These are phyloP conservation scores for Apamea sordens DNA, from an alignment of 2,888 invertebrate genomes.

Conservation along the genomic window DNA sequence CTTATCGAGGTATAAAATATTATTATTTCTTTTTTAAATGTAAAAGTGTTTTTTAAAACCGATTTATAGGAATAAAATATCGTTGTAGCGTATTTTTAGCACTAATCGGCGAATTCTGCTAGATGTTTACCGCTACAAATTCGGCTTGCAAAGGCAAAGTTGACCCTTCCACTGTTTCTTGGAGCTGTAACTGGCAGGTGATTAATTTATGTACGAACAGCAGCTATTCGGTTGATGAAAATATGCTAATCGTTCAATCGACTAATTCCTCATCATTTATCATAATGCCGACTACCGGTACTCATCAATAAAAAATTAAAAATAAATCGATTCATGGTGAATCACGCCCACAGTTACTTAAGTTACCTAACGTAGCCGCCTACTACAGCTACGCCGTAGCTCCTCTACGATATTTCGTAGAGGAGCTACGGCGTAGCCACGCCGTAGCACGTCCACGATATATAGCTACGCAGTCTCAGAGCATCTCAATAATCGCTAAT, in stretches of 20 bases:
- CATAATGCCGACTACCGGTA: background rate
- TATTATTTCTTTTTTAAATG: background rate
- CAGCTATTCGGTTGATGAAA: background rate
- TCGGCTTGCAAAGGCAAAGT: background rate
- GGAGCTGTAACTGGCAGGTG: conserved; percentile 15
- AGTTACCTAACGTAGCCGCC: conserved; percentile 35
- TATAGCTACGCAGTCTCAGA: conserved; percentile 24
- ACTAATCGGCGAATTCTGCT: background rate
- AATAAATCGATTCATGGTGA: background rate
- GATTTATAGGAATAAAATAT: background rate
- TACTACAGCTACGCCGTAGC: conserved; percentile 13
- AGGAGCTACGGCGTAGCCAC: no score
- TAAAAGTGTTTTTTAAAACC: background rate
- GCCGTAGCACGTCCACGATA: conserved; percentile 59
- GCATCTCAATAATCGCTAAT: conserved; percentile 65
- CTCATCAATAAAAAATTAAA: background rate
- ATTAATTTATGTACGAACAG: conserved; percentile 20
- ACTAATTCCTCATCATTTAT: conserved; percentile 1
- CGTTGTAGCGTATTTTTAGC: background rate
- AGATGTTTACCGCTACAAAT: background rate
- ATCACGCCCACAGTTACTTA: conserved; percentile 6
- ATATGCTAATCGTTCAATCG: background rate
- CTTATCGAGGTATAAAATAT: background rate
- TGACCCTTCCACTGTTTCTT: background rate
- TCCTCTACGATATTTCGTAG: no score